Evolutionary conservation across 2,113 vertebrate species (phyloP), one percentile per base, ranked within the genome.

Genomic region (Chloropsis cyanopogon): DNA sequence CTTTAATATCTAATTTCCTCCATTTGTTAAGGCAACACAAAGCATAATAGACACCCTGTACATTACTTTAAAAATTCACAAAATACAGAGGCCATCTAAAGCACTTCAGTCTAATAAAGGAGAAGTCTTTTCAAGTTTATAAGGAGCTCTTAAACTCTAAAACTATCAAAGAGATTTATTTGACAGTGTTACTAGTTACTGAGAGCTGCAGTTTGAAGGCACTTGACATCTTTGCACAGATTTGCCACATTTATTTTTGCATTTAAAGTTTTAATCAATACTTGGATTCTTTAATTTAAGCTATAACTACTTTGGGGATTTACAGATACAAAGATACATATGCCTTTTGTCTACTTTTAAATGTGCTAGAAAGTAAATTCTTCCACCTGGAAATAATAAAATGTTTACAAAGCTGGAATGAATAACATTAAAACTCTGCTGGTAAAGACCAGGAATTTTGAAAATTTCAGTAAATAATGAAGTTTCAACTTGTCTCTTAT

Each of bases 191-290:
- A 90, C 93, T 93, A 77, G 79, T 93, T 93, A 77, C 42, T 53
- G 49, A 93, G 79, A 76, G 22, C 46, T 93, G 61, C 0, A 12
- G n/a, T 42, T 76, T 70, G 76, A 90, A 88, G 89, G 41, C 60
- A 90, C 12, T 91, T 83, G 54, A 77, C 56, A 77, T 33, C 68
- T 96, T 46, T 81, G 73, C 9, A 26, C 39, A 85, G 50, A 44
- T 47, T 53, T 76, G 46, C 47, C 41, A 53, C 70, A 50, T 75
- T 64, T 88, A 70, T 96, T 97, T 96, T 95, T 42, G 20, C 65
- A 88, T 77, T 93, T 95, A 96, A 71, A 82, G 44, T 70, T 96
- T 69, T 87, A 94, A 90, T 92, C 88, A 77, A 77, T 96, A 82
- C 29, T 64, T 88, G 29, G 28, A 91, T 86, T 84, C 31, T 88